Conservation (phyloP, 1,140 invertebrate species). For the Temnothorax nylanderi region DNA sequence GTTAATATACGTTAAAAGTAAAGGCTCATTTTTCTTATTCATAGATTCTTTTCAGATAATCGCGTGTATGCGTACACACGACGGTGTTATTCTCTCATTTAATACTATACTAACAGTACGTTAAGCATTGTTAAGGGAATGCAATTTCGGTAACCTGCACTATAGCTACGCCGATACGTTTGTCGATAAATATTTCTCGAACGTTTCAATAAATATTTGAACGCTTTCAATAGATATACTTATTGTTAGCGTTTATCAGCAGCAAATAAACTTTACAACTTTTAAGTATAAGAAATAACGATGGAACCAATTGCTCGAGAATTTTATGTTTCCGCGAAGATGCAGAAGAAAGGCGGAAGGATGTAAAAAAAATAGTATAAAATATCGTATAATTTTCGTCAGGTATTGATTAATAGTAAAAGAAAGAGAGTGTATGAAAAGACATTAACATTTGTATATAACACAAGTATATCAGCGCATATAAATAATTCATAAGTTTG, state of each 20-base stretch:
- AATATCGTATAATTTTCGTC: slow-evolving; percentile 73
- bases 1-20: slow-evolving; percentile 73
- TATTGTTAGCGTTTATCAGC: slow-evolving; percentile 12
- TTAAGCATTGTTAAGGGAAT: slow-evolving; percentile 60
- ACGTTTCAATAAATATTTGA: slow-evolving; percentile 48
- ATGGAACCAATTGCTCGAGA: slow-evolving; percentile 33
- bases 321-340: slow-evolving; percentile 74
- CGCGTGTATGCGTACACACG: slow-evolving; percentile 44
- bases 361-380: slow-evolving; percentile 71
- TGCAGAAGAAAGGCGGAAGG: slow-evolving; percentile 63
- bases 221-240: neutral
- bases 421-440: slow-evolving; percentile 31
- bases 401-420: slow-evolving; percentile 75
- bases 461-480: neutral
- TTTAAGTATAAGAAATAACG: slow-evolving; percentile 27
- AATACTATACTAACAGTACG: slow-evolving; percentile 27
- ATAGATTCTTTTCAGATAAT: slow-evolving; percentile 71
- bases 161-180: slow-evolving; percentile 1
- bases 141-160: slow-evolving; percentile 41
- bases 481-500: neutral
- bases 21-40: slow-evolving; percentile 75
- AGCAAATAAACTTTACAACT: slow-evolving; percentile 26
- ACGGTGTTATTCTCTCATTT: slow-evolving; percentile 65
- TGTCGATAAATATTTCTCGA: slow-evolving; percentile 54
- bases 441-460: neutral